Conservation (phyloP, 2,113 vertebrate species). For the Tachysurus vachellii region DNA sequence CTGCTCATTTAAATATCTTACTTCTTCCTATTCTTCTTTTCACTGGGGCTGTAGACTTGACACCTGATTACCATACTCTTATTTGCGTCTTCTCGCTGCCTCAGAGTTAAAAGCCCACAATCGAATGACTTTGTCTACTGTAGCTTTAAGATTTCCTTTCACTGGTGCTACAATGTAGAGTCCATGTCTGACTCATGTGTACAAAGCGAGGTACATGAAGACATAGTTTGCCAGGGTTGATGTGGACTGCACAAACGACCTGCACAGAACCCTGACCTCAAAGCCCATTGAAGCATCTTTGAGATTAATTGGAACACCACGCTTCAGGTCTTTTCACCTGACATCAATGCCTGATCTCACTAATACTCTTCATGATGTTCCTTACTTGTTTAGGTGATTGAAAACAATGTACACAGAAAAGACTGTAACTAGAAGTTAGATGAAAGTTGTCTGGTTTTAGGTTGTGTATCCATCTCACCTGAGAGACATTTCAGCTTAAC, state of each 20-base stretch:
- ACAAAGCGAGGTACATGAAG: not conserved
- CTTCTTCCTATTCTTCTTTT: not conserved
- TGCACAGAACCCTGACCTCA: not conserved
- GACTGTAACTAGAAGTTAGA: not conserved
- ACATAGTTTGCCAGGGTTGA: not conserved
- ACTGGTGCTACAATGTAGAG: not conserved
- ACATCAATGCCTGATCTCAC: not conserved
- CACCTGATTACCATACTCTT: not conserved
- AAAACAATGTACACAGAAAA: not conserved
- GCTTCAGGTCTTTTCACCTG: not conserved
- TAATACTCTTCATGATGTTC: not conserved
- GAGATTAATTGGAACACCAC: not conserved
- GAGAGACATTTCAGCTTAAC: not conserved
- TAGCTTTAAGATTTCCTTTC: not conserved
- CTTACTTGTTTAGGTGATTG: constrained; percentile 7
- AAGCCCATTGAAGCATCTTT: not conserved
- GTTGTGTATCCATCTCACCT: not conserved
- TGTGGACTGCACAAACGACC: not conserved
- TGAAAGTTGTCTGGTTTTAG: not conserved
- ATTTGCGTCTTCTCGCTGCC: not conserved
- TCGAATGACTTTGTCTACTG: not conserved
- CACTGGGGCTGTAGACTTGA: not conserved
- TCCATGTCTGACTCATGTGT: not conserved
- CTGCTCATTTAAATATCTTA: constrained; percentile 25
- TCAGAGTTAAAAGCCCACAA: not conserved